Conservation (phyloP, 1,140 invertebrate species). For the Reticulitermes speratus region DNA sequence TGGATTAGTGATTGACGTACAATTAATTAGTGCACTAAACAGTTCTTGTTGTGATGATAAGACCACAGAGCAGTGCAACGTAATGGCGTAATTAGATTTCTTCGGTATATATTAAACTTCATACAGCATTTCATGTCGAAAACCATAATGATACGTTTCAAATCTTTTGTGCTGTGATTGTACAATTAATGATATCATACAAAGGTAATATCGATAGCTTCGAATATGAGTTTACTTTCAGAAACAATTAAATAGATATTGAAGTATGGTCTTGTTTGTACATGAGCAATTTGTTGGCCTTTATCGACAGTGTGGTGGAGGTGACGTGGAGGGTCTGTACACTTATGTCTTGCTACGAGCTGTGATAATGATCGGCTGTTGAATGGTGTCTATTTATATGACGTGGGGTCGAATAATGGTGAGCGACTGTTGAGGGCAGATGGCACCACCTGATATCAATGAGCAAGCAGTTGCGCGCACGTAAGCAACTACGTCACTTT, state of each 20-base stretch:
- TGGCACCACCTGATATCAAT: not conserved
- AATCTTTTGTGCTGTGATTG: not conserved
- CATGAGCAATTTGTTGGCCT: not conserved
- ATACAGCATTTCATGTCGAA: not conserved
- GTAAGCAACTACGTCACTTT: too few relatives aligned
- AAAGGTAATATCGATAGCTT: constrained; percentile 9
- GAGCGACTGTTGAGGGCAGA: not conserved
- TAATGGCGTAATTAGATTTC: not conserved
- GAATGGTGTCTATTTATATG: not conserved
- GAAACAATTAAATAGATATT: constrained; percentile 3
- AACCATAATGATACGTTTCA: not conserved
- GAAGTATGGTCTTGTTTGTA: not conserved
- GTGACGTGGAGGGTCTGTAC: not conserved
- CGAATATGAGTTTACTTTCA: not conserved
- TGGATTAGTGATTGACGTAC: not conserved
- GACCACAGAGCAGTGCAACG: not conserved
- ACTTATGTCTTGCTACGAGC: not conserved
- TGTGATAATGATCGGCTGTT: not conserved
- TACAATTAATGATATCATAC: not conserved
- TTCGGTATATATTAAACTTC: not conserved
- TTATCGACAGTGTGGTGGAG: not conserved
- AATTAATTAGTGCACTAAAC: not conserved
- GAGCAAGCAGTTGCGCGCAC: not conserved
- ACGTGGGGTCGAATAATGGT: not conserved
- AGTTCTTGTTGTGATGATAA: not conserved